phyloP scores from a whole-genome alignment of 2,888 invertebrate genomes.

The Apotomis capreana region DNA sequence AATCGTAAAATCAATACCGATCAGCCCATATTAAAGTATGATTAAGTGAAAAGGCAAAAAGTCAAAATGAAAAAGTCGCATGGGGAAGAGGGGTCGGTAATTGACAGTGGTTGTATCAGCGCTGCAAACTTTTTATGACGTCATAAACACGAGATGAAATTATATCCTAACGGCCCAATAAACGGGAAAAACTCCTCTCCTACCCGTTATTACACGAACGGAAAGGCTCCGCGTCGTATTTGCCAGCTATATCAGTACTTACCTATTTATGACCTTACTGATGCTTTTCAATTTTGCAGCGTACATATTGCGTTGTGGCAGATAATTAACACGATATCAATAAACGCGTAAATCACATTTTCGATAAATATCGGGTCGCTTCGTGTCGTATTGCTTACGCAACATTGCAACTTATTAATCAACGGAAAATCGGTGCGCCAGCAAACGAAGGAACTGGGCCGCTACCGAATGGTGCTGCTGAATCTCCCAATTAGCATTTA shows the following conservation, averaged over 20 bases:
- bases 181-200: constrained; percentile 74
- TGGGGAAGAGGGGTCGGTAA: constrained; percentile 58
- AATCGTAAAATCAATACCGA: constrained; percentile 30
- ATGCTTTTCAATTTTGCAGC: constrained; percentile 22
- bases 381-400: constrained; percentile 48
- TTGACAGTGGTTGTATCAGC: constrained; percentile 76
- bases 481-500: constrained; percentile 77
- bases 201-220: constrained; percentile 71
- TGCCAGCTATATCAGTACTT: constrained; percentile 44
- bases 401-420: constrained; percentile 65
- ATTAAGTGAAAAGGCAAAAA: constrained; percentile 53
- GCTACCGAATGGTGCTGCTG: constrained; percentile 57
- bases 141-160: constrained; percentile 82
- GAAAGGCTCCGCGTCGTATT: constrained; percentile 66
- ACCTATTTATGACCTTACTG: constrained; percentile 35
- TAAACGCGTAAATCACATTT: constrained; percentile 25
- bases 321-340: constrained; percentile 27
- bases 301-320: constrained; percentile 8
- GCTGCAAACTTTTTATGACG: constrained; percentile 77
- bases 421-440: constrained; percentile 56
- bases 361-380: constrained; percentile 27
- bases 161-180: constrained; percentile 81
- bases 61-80: constrained; percentile 55
- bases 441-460: constrained; percentile 59
- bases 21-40: constrained; percentile 40